Conservation (phyloP, 2,888 invertebrate genomes). For the Zaprionus obscuricornis region DNA sequence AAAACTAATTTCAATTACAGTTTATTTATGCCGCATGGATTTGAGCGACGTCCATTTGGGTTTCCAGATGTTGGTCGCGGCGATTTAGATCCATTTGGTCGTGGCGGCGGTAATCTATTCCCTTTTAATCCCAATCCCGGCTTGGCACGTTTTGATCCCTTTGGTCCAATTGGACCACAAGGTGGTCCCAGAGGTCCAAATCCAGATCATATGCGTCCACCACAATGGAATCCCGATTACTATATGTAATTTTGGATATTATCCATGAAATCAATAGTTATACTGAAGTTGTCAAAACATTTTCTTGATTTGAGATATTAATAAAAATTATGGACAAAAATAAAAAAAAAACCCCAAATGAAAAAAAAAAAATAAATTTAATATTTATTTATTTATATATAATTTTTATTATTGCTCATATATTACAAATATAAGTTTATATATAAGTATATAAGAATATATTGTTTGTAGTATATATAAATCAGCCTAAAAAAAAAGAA, state of each 20-base stretch:
- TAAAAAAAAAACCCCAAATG: too few relatives aligned
- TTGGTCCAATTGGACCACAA: conserved; percentile 87
- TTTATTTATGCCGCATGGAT: conserved; percentile 51
- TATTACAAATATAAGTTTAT: too few relatives aligned
- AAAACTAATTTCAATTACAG: conserved; percentile 16
- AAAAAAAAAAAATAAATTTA: too few relatives aligned
- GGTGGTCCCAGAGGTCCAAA: conserved; percentile 83
- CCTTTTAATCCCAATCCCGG: conserved; percentile 37
- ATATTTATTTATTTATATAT: conserved; percentile 27
- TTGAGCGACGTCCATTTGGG: conserved; percentile 75
- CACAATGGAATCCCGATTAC: conserved; percentile 84
- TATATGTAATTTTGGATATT: too few relatives aligned
- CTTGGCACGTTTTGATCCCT: conserved; percentile 88
- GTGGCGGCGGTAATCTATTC: conserved; percentile 81
- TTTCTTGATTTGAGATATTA: conserved; percentile 11
- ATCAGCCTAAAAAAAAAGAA: conserved; percentile 45
- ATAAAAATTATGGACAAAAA: too few relatives aligned
- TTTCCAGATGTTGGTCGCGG: conserved; percentile 87
- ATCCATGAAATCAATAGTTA: conserved; percentile 42
- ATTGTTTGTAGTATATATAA: conserved; percentile 57
- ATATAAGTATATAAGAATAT: conserved; percentile 47
- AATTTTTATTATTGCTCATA: conserved; percentile 62
- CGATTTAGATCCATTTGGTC: conserved; percentile 91
- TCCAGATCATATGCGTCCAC: conserved; percentile 89
- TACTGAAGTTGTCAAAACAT: background rate